Evolutionary conservation across 1,140 invertebrate genomes (phyloP).

Genomic region (Eufriesea mexicana): DNA sequence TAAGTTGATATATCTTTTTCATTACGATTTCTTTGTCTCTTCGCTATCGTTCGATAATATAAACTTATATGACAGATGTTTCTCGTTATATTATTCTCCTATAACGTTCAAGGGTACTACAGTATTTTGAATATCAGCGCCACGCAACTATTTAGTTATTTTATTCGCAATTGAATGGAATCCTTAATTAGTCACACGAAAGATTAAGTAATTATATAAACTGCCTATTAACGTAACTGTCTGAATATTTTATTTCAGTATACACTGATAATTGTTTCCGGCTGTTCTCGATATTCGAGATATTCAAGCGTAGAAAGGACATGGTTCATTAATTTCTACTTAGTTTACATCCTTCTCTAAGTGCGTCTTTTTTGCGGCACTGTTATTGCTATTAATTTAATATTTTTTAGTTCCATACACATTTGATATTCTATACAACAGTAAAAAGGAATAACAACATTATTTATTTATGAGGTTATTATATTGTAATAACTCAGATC

Average conservation of each 20-base stretch:
- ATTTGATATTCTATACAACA: not conserved
- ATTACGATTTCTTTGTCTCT: not conserved
- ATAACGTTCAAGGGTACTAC: not conserved
- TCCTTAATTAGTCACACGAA: not conserved
- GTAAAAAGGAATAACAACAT: too few relatives aligned
- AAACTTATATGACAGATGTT: not conserved
- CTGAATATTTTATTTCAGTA: not conserved
- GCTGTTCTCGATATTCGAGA: constrained; percentile 24
- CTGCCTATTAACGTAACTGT: not conserved
- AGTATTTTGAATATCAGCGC: not conserved
- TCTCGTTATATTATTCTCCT: too few relatives aligned
- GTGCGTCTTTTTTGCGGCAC: not conserved
- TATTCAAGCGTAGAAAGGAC: constrained; percentile 2
- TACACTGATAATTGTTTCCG: constrained; percentile 31
- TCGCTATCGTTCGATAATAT: not conserved
- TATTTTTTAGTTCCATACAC: not conserved
- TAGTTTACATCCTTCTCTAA: not conserved
- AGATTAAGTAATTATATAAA: not conserved
- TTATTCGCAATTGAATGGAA: too few relatives aligned
- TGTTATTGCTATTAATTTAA: not conserved
- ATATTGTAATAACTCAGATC: not conserved
- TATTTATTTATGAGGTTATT: too few relatives aligned
- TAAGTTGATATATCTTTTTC: constrained; percentile 31
- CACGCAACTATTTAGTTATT: not conserved
- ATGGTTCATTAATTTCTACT: not conserved